A percentile compares a stretch with the other conserved stretches of the same genome.
Conservation (phyloP, 2,113 vertebrate species). For the Ictalurus punctatus region DNA sequence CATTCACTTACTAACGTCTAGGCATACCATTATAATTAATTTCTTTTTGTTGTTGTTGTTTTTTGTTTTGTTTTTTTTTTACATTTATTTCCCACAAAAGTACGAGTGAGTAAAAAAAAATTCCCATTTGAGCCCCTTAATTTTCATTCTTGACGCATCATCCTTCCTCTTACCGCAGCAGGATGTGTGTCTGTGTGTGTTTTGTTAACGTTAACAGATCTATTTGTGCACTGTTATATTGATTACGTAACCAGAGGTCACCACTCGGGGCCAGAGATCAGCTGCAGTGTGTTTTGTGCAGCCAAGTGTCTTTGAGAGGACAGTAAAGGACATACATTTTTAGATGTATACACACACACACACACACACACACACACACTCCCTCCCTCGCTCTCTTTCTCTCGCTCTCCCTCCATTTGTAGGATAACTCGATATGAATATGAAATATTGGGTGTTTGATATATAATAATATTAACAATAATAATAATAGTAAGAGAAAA, state of each 20-base stretch:
- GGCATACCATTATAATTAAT: no score
- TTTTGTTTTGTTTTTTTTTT: not conserved
- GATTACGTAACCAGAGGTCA: constrained; percentile 33
- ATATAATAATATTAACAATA: no score
- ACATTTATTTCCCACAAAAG: not conserved
- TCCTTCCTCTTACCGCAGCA: not conserved
- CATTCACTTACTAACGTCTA: not conserved
- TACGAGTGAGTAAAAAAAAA: not conserved
- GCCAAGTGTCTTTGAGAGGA: constrained; percentile 16
- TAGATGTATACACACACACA: not conserved
- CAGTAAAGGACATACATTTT: constrained; percentile 1
- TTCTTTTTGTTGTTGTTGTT: no score
- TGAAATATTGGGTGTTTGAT: not conserved
- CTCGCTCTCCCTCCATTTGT: not conserved
- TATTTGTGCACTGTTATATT: constrained; percentile 10
- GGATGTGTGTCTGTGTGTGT: not conserved
- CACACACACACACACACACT: not conserved
- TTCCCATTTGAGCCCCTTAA: not conserved
- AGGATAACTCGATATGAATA: not conserved
- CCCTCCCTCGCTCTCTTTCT: not conserved
- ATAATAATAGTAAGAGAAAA: not conserved
- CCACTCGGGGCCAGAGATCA: not conserved
- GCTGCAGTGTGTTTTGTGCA: constrained; percentile 16
- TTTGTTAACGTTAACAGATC: constrained; percentile 5
- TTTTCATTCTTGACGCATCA: not conserved